Evolutionary conservation across 2,113 vertebrate species (phyloP).

Genomic region (Tachysurus fulvidraco): DNA sequence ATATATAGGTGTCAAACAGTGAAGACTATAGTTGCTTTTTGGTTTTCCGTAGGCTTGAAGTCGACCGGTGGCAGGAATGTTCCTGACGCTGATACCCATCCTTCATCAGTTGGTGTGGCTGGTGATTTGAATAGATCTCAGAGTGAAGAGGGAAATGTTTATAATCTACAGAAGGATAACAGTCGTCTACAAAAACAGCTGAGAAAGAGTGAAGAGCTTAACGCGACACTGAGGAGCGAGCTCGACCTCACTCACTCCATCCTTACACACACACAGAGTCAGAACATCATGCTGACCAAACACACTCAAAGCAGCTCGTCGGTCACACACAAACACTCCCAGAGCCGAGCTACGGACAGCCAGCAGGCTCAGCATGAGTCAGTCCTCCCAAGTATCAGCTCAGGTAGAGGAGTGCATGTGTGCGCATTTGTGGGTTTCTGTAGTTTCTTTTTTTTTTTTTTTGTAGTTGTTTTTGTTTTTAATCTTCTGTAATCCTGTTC

Average conservation of each 20-base stretch:
- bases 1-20: background rate
- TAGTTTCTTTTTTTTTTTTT: background rate
- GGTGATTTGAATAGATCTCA: conserved; percentile 32
- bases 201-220: conserved; percentile 72
- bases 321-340: background rate
- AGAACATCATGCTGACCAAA: background rate
- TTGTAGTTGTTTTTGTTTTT: too few relatives aligned
- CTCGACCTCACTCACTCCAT: conserved; percentile 74
- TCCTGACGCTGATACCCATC: background rate
- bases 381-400: conserved; percentile 47
- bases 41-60: conserved; percentile 53
- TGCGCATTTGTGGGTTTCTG: background rate
- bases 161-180: conserved; percentile 69
- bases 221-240: conserved; percentile 69
- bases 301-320: conserved; percentile 11
- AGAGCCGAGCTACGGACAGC: background rate
- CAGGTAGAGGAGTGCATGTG: conserved; percentile 58
- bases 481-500: background rate
- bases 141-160: conserved; percentile 8
- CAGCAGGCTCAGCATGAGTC: conserved; percentile 13
- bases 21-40: background rate
- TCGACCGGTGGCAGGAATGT: conserved; percentile 32
- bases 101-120: conserved; percentile 49
- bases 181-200: conserved; percentile 70
- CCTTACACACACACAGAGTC: conserved; percentile 59